Evolutionary conservation across 2,797 vertebrate species (phyloP).

Genomic region (Helarctos malayanus): DNA sequence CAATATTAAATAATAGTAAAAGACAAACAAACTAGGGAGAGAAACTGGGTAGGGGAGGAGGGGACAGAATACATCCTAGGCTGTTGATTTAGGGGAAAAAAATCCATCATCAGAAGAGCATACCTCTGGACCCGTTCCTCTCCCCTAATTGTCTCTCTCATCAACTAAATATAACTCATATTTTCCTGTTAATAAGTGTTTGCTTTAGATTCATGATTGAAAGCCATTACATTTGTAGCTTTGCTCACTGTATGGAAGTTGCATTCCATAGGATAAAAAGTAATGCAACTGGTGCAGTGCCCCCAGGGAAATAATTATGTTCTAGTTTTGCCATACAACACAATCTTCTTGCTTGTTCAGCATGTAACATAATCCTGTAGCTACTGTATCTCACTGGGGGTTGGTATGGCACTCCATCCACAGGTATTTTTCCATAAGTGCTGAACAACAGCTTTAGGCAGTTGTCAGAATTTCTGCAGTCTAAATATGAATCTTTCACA

Average conservation of each 20-base stretch:
- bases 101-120: background rate
- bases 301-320: background rate
- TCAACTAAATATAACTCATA: background rate
- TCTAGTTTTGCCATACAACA: background rate
- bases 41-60: background rate
- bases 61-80: too few species aligned
- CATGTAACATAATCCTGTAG: fast-evolving
- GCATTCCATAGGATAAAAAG: background rate
- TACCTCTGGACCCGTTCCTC: background rate
- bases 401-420: background rate
- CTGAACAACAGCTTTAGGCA: constrained; percentile 40
- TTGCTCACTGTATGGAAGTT: background rate
- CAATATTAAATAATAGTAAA: background rate
- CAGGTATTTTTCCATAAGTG: background rate
- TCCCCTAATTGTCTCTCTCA: background rate
- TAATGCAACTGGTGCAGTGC: background rate
- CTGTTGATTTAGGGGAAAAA: background rate
- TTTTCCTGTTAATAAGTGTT: background rate
- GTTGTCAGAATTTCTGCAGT: constrained; percentile 33
- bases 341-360: background rate
- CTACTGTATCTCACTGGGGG: fast-evolving
- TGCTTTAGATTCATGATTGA: background rate
- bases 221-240: background rate
- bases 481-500: constrained; percentile 27
- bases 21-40: background rate